phyloP scores from a whole-genome alignment of 2,113 vertebrate genomes.

The Acanthisitta chloris region DNA sequence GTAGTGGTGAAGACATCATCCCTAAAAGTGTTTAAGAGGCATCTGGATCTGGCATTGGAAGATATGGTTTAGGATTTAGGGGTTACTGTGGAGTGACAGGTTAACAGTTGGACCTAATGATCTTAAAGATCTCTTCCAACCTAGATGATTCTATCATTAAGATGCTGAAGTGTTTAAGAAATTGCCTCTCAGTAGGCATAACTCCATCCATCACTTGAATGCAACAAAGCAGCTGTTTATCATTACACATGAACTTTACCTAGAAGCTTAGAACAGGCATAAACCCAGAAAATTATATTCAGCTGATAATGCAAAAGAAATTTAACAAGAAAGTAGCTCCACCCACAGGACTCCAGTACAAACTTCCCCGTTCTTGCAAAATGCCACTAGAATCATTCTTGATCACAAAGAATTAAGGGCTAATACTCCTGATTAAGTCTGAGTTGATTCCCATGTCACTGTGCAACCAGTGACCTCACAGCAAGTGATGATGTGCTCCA shows the following conservation, averaged over 20 bases:
- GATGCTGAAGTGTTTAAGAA: neutral
- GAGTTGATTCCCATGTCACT: neutral
- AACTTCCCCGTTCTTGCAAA: neutral
- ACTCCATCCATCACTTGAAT: neutral
- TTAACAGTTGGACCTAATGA: too few relatives aligned
- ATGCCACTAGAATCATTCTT: neutral
- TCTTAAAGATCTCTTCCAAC: too few relatives aligned
- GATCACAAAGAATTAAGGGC: neutral
- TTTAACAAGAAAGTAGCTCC: neutral
- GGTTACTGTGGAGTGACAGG: too few relatives aligned
- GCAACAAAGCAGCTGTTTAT: neutral
- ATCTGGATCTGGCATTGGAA: too few relatives aligned
- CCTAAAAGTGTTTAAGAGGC: too few relatives aligned
- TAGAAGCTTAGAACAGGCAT: neutral
- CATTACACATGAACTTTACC: neutral
- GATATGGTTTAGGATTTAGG: too few relatives aligned
- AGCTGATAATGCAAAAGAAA: neutral
- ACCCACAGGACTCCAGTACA: neutral
- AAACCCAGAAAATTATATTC: neutral
- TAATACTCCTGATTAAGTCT: neutral
- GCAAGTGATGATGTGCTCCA: neutral
- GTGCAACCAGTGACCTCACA: neutral
- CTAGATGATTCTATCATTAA: too few relatives aligned
- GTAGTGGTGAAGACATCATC: too few relatives aligned
- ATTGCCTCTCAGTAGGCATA: neutral